Conservation (phyloP, 2,888 invertebrate species). For the Monopis laevigella region DNA sequence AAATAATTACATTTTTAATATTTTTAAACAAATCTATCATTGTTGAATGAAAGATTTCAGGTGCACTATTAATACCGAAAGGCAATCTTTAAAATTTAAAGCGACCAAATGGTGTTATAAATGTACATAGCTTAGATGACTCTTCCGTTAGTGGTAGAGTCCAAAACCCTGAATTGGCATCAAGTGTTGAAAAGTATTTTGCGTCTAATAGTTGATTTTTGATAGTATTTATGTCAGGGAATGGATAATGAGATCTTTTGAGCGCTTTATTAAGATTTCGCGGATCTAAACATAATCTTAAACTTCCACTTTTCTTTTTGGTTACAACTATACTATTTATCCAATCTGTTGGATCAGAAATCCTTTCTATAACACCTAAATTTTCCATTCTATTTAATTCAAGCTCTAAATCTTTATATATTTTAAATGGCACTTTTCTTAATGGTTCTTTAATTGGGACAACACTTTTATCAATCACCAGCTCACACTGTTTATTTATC, state of each 20-base stretch:
- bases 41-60: conserved; percentile 19
- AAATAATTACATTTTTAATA: conserved; percentile 16
- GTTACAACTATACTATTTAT: conserved; percentile 19
- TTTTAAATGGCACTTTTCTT: conserved; percentile 9
- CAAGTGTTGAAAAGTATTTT: conserved; percentile 19
- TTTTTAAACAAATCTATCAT: conserved; percentile 19
- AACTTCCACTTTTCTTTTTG: conserved; percentile 18
- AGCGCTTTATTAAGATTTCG: conserved; percentile 21
- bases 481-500: background rate
- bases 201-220: conserved; percentile 17
- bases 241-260: conserved; percentile 20
- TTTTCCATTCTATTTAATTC: conserved; percentile 16
- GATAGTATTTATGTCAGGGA: conserved; percentile 21
- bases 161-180: conserved; percentile 22
- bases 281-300: conserved; percentile 22
- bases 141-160: conserved; percentile 16
- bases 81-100: conserved; percentile 18
- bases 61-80: conserved; percentile 20
- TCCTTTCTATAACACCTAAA: conserved; percentile 14
- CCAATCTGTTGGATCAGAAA: conserved; percentile 19
- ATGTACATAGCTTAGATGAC: conserved; percentile 21
- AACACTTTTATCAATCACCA: background rate
- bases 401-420: conserved; percentile 13
- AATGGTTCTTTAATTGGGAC: background rate
- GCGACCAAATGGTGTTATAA: conserved; percentile 20